phyloP scores from a whole-genome alignment of 2,888 invertebrate genomes.

The Drosophila percnosoma region DNA sequence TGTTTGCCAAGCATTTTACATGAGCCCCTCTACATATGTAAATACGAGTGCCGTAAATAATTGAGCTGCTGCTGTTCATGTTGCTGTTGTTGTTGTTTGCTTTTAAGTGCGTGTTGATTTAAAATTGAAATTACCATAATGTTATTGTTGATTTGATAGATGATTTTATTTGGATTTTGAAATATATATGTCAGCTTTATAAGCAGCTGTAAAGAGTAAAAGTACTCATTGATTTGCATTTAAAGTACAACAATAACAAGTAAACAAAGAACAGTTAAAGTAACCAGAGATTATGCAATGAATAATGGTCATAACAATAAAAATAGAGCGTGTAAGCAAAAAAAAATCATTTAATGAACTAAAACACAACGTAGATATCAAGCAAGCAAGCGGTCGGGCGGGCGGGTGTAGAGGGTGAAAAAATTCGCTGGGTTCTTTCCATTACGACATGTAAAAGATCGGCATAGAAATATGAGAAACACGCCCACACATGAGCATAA shows the following conservation, averaged over 20 bases:
- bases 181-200: not conserved
- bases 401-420: not conserved
- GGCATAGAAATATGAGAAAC: not conserved
- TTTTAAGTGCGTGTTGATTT: slow-evolving; percentile 11
- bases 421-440: slow-evolving; percentile 5
- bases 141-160: not conserved
- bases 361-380: slow-evolving; percentile 22
- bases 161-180: not conserved
- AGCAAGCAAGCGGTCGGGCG: not conserved
- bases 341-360: slow-evolving; percentile 29
- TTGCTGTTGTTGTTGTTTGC: slow-evolving; percentile 6
- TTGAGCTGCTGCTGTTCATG: slow-evolving; percentile 1
- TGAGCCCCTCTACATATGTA: slow-evolving; percentile 66
- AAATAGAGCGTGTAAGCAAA: slow-evolving; percentile 5
- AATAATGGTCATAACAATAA: slow-evolving; percentile 27
- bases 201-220: not conserved
- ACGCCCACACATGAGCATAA: slow-evolving; percentile 15
- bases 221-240: not conserved
- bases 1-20: slow-evolving; percentile 60
- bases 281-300: slow-evolving; percentile 21
- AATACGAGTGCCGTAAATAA: slow-evolving; percentile 30
- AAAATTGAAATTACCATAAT: slow-evolving; percentile 1
- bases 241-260: slow-evolving; percentile 1
- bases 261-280: not conserved
- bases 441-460: slow-evolving; percentile 26